These are phyloP conservation scores for Petrocephalus zakoni DNA, from an alignment of 2,113 vertebrate species.

Conservation along the genomic window DNA sequence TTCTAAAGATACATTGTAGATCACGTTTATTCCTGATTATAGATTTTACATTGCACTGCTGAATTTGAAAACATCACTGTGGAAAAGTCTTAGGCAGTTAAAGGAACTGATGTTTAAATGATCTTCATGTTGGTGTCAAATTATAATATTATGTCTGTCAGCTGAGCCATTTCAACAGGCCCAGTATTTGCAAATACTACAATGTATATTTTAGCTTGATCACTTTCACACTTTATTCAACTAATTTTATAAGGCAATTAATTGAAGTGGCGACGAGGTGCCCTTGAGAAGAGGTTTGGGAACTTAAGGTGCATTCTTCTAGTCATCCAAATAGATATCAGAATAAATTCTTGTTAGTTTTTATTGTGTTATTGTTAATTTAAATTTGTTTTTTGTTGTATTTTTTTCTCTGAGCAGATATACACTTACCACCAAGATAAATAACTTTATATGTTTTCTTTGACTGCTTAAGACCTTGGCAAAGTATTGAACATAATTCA, in stretches of 20 bases:
- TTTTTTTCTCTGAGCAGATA: background rate
- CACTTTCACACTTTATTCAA: background rate
- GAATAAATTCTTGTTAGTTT: background rate
- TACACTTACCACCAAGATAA: background rate
- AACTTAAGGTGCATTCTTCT: background rate
- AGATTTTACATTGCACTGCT: background rate
- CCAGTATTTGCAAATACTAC: background rate
- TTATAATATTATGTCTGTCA: background rate
- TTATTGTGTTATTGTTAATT: background rate
- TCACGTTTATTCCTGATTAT: background rate
- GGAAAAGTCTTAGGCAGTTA: background rate
- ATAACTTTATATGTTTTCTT: background rate
- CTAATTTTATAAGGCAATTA: background rate
- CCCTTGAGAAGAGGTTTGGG: background rate
- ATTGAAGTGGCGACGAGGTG: background rate
- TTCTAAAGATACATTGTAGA: background rate
- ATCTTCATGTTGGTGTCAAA: background rate
- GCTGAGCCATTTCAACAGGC: background rate
- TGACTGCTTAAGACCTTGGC: background rate
- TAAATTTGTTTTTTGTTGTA: background rate
- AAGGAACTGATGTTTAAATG: background rate
- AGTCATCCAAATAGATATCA: background rate
- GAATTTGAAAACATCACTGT: background rate
- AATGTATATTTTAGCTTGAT: background rate
- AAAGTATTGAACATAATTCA: background rate